Evolutionary conservation across 35 echinoderm and acorn worm species (phyloP), one percentile per base, ranked within the genome.

Genomic region (Amphiura filiformis): DNA sequence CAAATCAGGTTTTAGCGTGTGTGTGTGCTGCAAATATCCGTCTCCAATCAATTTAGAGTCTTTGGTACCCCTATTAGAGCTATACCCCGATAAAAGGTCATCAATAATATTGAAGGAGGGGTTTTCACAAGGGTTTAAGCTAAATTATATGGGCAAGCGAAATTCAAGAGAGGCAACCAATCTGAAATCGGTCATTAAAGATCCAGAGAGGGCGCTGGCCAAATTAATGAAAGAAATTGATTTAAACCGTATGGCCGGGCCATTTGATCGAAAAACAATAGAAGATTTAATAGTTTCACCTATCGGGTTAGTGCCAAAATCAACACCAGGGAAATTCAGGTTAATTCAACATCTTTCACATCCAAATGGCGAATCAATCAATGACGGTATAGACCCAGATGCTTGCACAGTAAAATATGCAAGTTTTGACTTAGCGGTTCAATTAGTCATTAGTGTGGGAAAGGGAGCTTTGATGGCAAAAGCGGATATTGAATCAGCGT

Each of bases 331-430:
- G 11, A 39, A 86, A 81, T 92, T 92, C 57, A 22, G 90, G 7
- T 26, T 92, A 22, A 92, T 92, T 76, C 90, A 92, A 32, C 70
- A 92, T 36, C 37, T 92, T 15, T 92, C 90, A 23, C 78, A 30
- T 35, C 90, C 90, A 0, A 4, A 32, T 0, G 90, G 90, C 0
- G 33, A 31, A 1, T 92, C 90, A 31, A 75, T 92, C 9, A 91
- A 91, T 65, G 75, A 86, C 35, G 32, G 56, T 36, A 86, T 91
- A 35, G 84, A 86, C 28, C 75, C 30, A 0, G 42, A 80, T 1
- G 18, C 44, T 0, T 85, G 84, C 78, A 36, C n/a, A 38, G 44
- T 91, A n/a, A 70, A 70, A n/a, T 70, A 70, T 30, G 11, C 61
- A 15, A 30, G 34, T 31, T 79, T 91, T 81, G 90, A 91, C 57